A percentile compares a stretch with the other conserved stretches of the same genome.
Conservation (phyloP, 2,797 vertebrate genomes). For the Gambelia wislizenii region DNA sequence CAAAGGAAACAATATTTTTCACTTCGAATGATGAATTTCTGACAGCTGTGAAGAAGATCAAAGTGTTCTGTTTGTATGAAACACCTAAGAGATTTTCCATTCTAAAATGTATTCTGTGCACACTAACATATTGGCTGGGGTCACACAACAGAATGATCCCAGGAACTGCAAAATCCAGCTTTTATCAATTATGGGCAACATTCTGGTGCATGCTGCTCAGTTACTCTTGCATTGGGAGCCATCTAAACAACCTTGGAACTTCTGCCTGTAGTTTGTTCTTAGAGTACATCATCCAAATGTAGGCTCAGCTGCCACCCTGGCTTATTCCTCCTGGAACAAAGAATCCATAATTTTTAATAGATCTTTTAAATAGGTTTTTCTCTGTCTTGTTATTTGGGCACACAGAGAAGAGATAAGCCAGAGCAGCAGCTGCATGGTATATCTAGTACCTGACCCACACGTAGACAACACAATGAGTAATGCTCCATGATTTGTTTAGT, state of each 20-base stretch:
- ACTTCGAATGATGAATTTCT: conserved; percentile 10
- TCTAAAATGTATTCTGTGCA: neutral
- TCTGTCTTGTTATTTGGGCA: too few species aligned
- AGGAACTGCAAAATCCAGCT: neutral
- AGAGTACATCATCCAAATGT: neutral
- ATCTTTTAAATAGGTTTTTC: too few species aligned
- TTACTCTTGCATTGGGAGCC: neutral
- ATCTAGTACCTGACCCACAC: too few species aligned
- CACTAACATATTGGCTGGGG: neutral
- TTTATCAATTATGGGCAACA: neutral
- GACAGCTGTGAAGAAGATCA: conserved; percentile 1
- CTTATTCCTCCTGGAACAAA: neutral
- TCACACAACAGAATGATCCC: neutral
- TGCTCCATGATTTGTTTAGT: too few species aligned
- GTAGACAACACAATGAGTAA: too few species aligned
- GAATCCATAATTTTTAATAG: too few species aligned
- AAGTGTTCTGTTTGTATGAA: neutral
- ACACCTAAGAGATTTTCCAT: neutral
- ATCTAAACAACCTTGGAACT: neutral
- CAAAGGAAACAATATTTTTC: neutral
- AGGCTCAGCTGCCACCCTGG: neutral
- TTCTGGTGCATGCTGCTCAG: neutral
- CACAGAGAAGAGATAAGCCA: too few species aligned
- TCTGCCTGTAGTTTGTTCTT: neutral
- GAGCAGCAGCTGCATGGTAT: too few species aligned